phyloP scores from a whole-genome alignment of 2,113 vertebrate genomes.

The Periophthalmus modestus region DNA sequence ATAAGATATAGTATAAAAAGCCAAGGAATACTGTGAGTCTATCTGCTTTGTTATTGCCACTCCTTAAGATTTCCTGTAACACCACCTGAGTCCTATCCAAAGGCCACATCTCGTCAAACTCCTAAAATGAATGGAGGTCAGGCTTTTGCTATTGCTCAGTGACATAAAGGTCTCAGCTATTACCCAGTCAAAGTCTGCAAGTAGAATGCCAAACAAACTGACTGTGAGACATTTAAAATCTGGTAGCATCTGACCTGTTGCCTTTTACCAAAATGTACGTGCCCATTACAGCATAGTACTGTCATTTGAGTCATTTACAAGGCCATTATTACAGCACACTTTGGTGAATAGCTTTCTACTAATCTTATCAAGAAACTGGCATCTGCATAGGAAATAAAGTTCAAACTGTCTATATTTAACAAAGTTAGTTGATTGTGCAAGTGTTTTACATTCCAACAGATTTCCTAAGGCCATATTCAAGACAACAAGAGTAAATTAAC shows the following conservation, averaged over 20 bases:
- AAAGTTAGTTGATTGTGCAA: too few species aligned
- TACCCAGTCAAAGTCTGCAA: slow-evolving; percentile 6
- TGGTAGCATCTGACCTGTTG: background rate
- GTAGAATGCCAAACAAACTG: slow-evolving; percentile 3
- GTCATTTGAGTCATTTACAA: background rate
- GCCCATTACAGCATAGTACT: background rate
- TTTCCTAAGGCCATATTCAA: background rate
- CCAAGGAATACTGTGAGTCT: background rate
- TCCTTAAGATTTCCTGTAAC: slow-evolving; percentile 19
- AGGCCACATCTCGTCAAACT: slow-evolving; percentile 14
- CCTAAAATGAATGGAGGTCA: slow-evolving; percentile 14
- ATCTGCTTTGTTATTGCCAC: slow-evolving; percentile 19
- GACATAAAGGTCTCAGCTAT: background rate
- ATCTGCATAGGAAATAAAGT: slow-evolving; percentile 12
- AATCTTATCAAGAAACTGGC: slow-evolving; percentile 16
- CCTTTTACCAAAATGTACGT: slow-evolving; percentile 8
- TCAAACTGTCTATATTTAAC: background rate
- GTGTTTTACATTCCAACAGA: slow-evolving; percentile 1
- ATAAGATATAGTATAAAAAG: background rate
- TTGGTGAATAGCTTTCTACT: background rate
- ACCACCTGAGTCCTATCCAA: slow-evolving; percentile 10
- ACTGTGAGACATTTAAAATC: background rate
- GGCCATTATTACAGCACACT: slow-evolving; percentile 11
- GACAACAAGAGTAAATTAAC: background rate
- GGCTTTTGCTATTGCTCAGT: background rate